phyloP scores from a whole-genome alignment of 2,113 vertebrate species.

The Dolichallabes microphthalmus region DNA sequence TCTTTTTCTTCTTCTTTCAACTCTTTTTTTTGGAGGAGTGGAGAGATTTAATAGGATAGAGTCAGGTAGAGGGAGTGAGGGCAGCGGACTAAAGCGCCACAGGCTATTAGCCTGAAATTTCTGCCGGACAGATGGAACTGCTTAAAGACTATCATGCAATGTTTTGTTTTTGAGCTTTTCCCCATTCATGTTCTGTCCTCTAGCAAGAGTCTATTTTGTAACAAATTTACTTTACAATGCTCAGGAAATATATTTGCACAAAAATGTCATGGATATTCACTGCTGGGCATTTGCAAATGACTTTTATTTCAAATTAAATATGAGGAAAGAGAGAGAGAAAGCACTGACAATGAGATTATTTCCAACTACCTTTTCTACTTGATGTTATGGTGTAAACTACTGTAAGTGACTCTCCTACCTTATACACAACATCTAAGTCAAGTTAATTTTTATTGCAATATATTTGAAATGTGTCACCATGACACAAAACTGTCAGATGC shows the following conservation, averaged over 20 bases:
- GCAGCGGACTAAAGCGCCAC: slow-evolving; percentile 76
- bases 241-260: slow-evolving; percentile 26
- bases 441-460: not conserved
- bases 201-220: slow-evolving; percentile 51
- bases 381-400: slow-evolving; percentile 23
- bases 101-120: slow-evolving; percentile 95
- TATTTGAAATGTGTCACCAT: not conserved
- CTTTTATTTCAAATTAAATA: slow-evolving; percentile 7
- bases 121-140: slow-evolving; percentile 96
- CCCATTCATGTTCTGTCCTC: slow-evolving; percentile 29
- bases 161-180: slow-evolving; percentile 80
- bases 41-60: slow-evolving; percentile 92
- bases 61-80: slow-evolving; percentile 90
- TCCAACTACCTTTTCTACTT: not conserved
- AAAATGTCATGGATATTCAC: slow-evolving; percentile 21
- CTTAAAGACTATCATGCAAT: slow-evolving; percentile 96
- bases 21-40: slow-evolving; percentile 79
- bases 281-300: not conserved
- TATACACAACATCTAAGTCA: not conserved
- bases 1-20: slow-evolving; percentile 50
- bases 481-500: not conserved
- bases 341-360: not conserved
- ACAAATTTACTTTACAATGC: slow-evolving; percentile 60
- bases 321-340: not conserved
- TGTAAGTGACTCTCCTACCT: not conserved